Base-by-base conservation (phyloP, 2,888 invertebrate species). In the Drosophila silvestris region DNA sequence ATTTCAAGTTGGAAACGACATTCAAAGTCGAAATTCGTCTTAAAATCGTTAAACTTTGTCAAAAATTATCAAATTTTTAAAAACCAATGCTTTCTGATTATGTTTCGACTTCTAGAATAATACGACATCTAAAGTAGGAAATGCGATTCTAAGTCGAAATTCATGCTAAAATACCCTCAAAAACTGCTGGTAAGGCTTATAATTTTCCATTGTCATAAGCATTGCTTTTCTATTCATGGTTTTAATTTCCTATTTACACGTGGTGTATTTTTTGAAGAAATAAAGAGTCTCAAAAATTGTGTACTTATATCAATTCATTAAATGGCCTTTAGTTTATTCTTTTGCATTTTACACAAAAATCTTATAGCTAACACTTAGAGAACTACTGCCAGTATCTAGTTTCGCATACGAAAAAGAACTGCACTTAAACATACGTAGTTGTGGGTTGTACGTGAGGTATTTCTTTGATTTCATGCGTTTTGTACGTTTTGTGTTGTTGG, bases 381-480 rank as follows among this genome's bases (percentile, higher is more conserved):
- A 62, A 65, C 30, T 68, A 68, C 33, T 71, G 59, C 50, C 28
- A 74, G 81, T 76, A 71, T 71, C 83, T 88, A 77, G 65, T 76
- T 83, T 77, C 71, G 79, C 81, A 72, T 74, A 68, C 63, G 70
- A 79, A 73, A 67, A 67, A 56, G 69, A 71, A 80, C 83, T 80
- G 63, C 80, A 71, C 77, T 85, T 75, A 81, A 39, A 60, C 50
- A 81, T 50, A 63, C 39, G 39, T 72, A 73, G 65, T 61, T 74
- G 70, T 76, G 59, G 53, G 65, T 71, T 89, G 82, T 89, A 89
- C 88, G 78, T 87, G 70, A 74, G 69, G 69, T 69, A 69, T 81
- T 85, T 86, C 90, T 86, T 86, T 86, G 90, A 89, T 86, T 85
- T 86, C 60, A 74, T 89, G 84, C 82, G 70, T 63, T 79, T 83